A percentile compares a stretch with the other conserved stretches of the same genome.
phyloP scores from a whole-genome alignment of 2,797 vertebrate species.

The Heteromormyrus szaboi region DNA sequence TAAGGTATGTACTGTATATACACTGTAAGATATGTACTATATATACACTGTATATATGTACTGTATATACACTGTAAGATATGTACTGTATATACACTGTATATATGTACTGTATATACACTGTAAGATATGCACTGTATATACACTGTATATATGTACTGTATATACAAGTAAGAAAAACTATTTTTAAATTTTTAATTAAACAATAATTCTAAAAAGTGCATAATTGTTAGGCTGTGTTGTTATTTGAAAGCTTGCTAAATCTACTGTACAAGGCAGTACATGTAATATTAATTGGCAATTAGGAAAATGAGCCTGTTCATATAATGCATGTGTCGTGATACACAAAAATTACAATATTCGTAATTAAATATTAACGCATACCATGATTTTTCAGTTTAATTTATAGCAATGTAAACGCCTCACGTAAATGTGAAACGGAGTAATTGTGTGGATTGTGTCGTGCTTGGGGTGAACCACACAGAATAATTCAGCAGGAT shows the following conservation, averaged over 20 bases:
- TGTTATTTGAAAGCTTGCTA: neutral
- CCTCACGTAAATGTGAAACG: neutral
- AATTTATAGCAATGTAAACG: neutral
- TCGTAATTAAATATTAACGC: neutral
- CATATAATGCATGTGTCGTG: neutral
- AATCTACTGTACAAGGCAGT: neutral
- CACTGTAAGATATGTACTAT: too few relatives aligned
- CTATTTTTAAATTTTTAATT: neutral
- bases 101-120: neutral
- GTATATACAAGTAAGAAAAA: neutral
- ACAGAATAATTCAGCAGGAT: neutral
- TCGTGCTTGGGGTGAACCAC: neutral
- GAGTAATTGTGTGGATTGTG: neutral
- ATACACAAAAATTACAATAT: neutral
- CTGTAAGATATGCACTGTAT: neutral
- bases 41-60: too few relatives aligned
- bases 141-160: too few relatives aligned
- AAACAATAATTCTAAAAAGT: neutral
- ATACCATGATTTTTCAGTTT: neutral
- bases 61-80: too few relatives aligned
- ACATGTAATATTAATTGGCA: neutral
- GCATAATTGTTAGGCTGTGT: neutral
- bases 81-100: too few relatives aligned
- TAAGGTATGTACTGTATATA: too few relatives aligned
- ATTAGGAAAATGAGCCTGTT: neutral